phyloP scores from a whole-genome alignment of 2,113 vertebrate species.

The Ia io region DNA sequence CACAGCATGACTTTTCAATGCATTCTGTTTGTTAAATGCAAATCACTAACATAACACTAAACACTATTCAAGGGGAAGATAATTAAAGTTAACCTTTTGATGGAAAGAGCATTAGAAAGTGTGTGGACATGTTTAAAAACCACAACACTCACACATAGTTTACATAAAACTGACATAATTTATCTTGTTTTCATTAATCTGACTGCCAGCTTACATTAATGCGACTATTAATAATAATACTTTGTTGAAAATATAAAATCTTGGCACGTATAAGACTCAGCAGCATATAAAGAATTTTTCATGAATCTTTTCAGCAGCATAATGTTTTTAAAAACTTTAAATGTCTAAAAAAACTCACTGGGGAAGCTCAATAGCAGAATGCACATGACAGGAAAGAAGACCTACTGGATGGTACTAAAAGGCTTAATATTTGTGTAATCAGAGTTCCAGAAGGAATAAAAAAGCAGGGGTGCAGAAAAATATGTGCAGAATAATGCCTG shows the following conservation, averaged over 20 bases:
- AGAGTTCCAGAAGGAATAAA: neutral
- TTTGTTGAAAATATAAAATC: constrained; percentile 38
- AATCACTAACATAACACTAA: neutral
- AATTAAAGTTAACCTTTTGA: neutral
- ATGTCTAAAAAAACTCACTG: neutral
- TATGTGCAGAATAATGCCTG: neutral
- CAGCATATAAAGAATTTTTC: neutral
- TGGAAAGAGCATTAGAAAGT: neutral
- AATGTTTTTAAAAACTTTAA: neutral
- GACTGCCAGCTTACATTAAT: neutral
- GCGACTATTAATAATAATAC: neutral
- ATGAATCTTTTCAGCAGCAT: neutral
- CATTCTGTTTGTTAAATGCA: neutral
- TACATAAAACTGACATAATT: constrained; percentile 10
- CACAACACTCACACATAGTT: neutral
- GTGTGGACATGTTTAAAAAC: neutral
- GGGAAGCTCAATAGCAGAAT: neutral
- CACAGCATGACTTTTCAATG: neutral
- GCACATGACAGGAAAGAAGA: neutral
- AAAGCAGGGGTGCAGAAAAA: neutral
- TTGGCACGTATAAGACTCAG: neutral
- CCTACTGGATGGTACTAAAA: neutral
- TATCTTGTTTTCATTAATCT: neutral
- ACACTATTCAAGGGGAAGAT: neutral
- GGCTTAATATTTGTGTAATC: neutral